Base-by-base conservation (phyloP, 1,140 invertebrate species). In the Batillaria attramentaria region DNA sequence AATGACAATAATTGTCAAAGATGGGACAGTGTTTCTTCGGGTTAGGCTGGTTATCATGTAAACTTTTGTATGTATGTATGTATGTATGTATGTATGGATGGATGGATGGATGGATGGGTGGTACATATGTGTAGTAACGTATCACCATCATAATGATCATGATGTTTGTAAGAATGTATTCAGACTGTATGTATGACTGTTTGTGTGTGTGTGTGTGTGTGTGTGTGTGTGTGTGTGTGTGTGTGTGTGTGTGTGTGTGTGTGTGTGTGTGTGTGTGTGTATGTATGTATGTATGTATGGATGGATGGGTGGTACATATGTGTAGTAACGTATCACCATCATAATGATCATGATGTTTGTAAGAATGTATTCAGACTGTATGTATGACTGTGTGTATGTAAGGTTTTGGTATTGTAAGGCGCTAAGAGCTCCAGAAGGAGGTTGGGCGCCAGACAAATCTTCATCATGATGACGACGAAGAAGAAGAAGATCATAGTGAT, bases 151-250 rank as follows among this genome's bases (percentile, higher is more conserved):
- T n/a, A n/a, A n/a, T n/a, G n/a, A n/a, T n/a, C n/a, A n/a, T n/a
- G n/a, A n/a, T 66, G 62, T 66, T 31, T 66, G 62, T 66, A 37
- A 37, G 62, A 37, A 37, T 66, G 62, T 66, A 35, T 66, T 66
- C 31, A 35, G 62, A n/a, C 31, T 66, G 62, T 66, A 35, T 66
- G 62, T 66, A 35, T 66, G 62, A 8, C 8, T 66, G 62, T 35
- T 31, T 35, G 62, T 66, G 62, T 35, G 62, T 35, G 31, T 66
- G 62, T 66, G 62, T 35, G 62, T 66, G 62, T 66, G 62, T 20
- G 62, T 66, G 62, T 35, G 62, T 66, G 62, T 66, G 62, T 35
- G 62, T 66, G 31, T 35, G 62, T 35, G 62, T 66, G 62, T 20
- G 62, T 33, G 62, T 20, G 62, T 35, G 62, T 28, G 62, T 66